Base-by-base conservation (phyloP, 2,797 vertebrate genomes). In the Acestrorhynchus altus region DNA sequence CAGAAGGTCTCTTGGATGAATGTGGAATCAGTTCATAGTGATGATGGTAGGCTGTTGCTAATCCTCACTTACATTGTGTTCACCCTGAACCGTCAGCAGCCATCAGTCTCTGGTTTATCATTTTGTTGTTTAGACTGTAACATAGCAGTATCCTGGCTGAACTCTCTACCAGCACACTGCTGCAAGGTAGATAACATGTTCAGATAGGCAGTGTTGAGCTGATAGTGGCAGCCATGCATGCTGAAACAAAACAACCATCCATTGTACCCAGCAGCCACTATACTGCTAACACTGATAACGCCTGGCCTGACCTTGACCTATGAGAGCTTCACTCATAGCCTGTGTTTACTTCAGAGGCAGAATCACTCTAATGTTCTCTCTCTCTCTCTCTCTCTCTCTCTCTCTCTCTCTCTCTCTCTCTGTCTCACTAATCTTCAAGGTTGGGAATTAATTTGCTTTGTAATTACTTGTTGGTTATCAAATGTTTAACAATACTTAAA, bases 341-440 rank as follows among this genome's bases (percentile, higher is more conserved):
- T 81, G 71, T 51, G 70, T 71, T 73, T 69, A 68, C 47, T 20
- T 52, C 57, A 28, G 57, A 31, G 57, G 28, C 57, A 0, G 4
- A 60, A 40, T 40, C n/a, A 11, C 54, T 13, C 10, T 31, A 18
- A 16, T 15, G 22, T 39, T 28, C 18, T 65, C 52, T 31, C 47
- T 20, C 28, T 28, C 0, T 28, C 26, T 13, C 63, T n/a, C 47
- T 77, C 47, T n/a, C 47, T 51, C 47, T 51, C 47, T 51, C 47
- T 51, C 47, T 51, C 49, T 52, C 49, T 52, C 49, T 20, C n/a
- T 56, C 22, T 56, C 52, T 26, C 11, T 24, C 22, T 13, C 46
- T 31, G 39, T n/a, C n/a, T n/a, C n/a, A n/a, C 57, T 72, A 64
- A 78, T 81, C 57, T 74, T 26, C 66, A 74, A 42, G 64, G 59